phyloP scores from a whole-genome alignment of 2,113 vertebrate species.

The Melanotaenia duboulayi region DNA sequence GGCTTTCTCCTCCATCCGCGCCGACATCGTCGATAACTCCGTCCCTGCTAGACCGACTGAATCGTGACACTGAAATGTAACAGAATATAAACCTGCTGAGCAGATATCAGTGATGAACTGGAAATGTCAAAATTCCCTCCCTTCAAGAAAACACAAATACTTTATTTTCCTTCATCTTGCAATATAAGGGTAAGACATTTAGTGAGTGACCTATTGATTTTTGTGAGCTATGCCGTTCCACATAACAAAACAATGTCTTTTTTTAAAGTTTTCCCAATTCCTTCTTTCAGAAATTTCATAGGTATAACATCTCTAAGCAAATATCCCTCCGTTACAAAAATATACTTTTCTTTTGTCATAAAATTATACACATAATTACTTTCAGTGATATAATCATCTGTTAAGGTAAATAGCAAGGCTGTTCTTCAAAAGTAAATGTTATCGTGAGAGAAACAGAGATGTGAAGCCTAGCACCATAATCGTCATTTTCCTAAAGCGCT shows the following conservation, averaged over 20 bases:
- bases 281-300: constrained; percentile 53
- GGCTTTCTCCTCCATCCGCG: constrained; percentile 22
- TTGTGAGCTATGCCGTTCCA: constrained; percentile 60
- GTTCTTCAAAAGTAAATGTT: constrained; percentile 73
- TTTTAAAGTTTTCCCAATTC: constrained; percentile 10
- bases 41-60: constrained; percentile 11
- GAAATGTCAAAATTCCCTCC: constrained; percentile 34
- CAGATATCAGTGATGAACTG: constrained; percentile 10
- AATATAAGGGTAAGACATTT: constrained; percentile 68
- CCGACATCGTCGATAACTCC: constrained; percentile 50
- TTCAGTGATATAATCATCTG: constrained; percentile 80
- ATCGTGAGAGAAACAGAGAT: constrained; percentile 57
- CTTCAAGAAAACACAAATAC: constrained; percentile 41
- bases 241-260: constrained; percentile 34
- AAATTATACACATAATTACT: constrained; percentile 82
- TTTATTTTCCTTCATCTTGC: constrained; percentile 42
- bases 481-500: constrained; percentile 37
- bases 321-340: constrained; percentile 84
- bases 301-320: constrained; percentile 76
- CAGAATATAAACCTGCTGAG: constrained; percentile 12
- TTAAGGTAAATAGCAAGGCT: constrained; percentile 83
- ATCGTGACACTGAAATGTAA: background rate
- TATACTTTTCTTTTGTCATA: constrained; percentile 82
- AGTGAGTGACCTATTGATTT: constrained; percentile 63
- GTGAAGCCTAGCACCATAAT: constrained; percentile 80